These are phyloP conservation scores for Dromiciops gliroides DNA, from an alignment of 2,113 vertebrate genomes.

Conservation along the genomic window DNA sequence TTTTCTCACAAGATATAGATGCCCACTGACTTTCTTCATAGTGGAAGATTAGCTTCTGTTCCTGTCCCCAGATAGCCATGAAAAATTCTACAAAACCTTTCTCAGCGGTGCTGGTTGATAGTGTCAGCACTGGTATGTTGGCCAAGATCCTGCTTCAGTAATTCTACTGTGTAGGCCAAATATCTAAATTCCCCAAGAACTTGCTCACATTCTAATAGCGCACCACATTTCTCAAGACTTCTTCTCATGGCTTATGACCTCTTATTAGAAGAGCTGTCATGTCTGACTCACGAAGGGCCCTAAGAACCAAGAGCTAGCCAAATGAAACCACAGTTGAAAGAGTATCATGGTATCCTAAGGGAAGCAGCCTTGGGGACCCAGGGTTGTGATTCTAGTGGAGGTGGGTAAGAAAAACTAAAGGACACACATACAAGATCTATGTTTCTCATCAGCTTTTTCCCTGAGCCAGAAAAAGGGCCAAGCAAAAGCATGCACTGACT, in stretches of 20 bases:
- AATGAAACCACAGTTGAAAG: constrained; percentile 12
- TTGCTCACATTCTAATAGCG: neutral
- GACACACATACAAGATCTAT: constrained; percentile 56
- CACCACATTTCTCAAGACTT: constrained; percentile 17
- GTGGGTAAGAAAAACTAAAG: constrained; percentile 59
- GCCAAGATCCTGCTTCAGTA: constrained; percentile 23
- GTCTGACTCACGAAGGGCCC: neutral
- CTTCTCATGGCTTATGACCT: constrained; percentile 16
- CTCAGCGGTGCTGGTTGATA: constrained; percentile 18
- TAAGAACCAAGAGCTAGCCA: neutral
- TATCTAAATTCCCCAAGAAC: constrained; percentile 9
- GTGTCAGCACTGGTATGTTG: neutral
- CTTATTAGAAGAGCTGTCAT: neutral
- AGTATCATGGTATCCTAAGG: neutral
- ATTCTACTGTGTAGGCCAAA: constrained; percentile 35
- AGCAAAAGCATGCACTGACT: constrained; percentile 74
- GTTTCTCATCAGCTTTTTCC: constrained; percentile 75
- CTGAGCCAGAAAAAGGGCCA: constrained; percentile 71
- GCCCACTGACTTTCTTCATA: constrained; percentile 34
- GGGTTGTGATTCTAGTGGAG: neutral
- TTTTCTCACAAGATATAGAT: constrained; percentile 22
- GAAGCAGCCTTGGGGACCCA: neutral
- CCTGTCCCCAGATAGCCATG: constrained; percentile 26
- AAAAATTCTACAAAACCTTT: constrained; percentile 22
- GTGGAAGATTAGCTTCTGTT: neutral